Evolutionary conservation across 1,140 invertebrate species (phyloP).

Genomic region (Eulimnadia texana): DNA sequence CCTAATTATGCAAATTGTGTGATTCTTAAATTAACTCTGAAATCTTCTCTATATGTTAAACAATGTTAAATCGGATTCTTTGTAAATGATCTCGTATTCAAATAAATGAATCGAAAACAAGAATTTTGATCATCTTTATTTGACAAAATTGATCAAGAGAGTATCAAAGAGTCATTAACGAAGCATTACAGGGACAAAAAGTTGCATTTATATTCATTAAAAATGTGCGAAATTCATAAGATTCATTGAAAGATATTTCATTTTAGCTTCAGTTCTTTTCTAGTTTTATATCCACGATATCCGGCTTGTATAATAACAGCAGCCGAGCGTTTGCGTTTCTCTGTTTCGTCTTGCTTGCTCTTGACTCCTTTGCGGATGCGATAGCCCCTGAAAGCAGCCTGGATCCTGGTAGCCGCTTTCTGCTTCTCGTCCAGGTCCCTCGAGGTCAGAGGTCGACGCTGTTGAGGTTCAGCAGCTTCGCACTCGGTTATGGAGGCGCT

Average conservation of each 20-base stretch:
- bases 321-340: conserved; percentile 26
- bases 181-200: no score
- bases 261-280: conserved; percentile 37
- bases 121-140: no score
- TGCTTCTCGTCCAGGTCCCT: conserved; percentile 5
- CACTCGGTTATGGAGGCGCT: not conserved
- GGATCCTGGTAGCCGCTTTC: conserved; percentile 8
- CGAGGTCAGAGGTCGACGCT: not conserved
- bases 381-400: conserved; percentile 23
- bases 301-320: conserved; percentile 59
- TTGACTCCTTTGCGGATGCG: conserved; percentile 17
- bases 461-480: not conserved
- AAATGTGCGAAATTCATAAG: no score
- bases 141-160: no score
- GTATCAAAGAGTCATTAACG: no score
- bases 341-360: conserved; percentile 18
- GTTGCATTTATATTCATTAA: no score
- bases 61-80: no score
- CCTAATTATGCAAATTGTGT: no score
- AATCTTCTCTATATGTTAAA: no score
- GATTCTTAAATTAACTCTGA: no score
- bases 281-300: conserved; percentile 50
- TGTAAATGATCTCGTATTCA: no score
- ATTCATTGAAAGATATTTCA: not conserved
- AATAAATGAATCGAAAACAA: no score